Base-by-base conservation (phyloP, 2,113 vertebrate genomes). In the Erpornis zantholeuca region DNA sequence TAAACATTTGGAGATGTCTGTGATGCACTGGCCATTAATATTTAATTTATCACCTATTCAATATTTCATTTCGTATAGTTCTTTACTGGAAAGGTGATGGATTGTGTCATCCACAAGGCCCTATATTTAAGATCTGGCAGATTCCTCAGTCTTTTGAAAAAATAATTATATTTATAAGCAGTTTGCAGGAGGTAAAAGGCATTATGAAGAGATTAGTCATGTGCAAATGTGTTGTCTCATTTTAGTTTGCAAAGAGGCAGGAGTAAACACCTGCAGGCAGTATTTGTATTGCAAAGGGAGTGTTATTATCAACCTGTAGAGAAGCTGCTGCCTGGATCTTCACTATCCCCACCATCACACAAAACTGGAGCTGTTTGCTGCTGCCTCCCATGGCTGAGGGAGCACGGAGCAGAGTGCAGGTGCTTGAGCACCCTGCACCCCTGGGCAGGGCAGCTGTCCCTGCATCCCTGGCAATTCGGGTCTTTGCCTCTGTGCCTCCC, bases 41-140 rank as follows among this genome's bases (percentile, higher is more conserved):
- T 96, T 95, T 96, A 88, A 97, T 95, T 91, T 84, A 92, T 86
- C 80, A 68, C 72, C 80, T 95, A 88, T 59, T 92, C 94, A 90
- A 94, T 95, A 95, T 95, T 96, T 95, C 10, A 95, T 95, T 70
- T 64, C 90, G 27, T 91, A 35, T 57, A 68, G 80, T 92, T 90
- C 88, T 82, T 94, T 86, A 90, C 89, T 44, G 70, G 54, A 92
- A 91, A 82, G 59, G 68, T 82, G 96, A 79, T 85, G 44, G 82
- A 95, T 82, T 89, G 28, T 60, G 21, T 93, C 90, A 61, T 77
- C 86, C 83, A 33, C 29, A 85, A 91, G 52, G 70, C 65, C 11
- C 57, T 96, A 71, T 93, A 78, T 73, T 73, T 76, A 77, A 97
- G 59, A 88, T 81, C 56, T 91, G 81, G 64, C 68, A 88, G 52